A percentile compares a stretch with the other conserved stretches of the same genome.
Evolutionary conservation across 1,140 invertebrate species (phyloP).

Genomic region (Tetramorium simillimum): DNA sequence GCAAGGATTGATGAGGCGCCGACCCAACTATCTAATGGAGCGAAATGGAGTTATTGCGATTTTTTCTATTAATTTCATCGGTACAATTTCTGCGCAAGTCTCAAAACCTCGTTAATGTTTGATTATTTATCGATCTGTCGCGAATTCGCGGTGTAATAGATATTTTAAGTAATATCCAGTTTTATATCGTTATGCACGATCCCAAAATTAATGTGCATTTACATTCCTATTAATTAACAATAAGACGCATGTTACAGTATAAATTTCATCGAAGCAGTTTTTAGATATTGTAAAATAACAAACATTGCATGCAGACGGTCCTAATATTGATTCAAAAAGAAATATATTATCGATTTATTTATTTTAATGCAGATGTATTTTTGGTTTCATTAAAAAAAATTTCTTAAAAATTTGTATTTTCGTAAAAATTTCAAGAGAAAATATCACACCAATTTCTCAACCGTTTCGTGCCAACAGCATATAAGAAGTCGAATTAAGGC

Average conservation of each 20-base stretch:
- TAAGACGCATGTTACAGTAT: not conserved
- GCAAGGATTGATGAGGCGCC: slow-evolving; percentile 53
- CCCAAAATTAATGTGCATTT: not conserved
- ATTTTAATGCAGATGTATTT: not conserved
- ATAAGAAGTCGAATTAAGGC: slow-evolving; percentile 53
- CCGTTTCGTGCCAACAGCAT: slow-evolving; percentile 22
- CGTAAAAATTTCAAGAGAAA: not conserved
- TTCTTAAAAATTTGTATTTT: not conserved
- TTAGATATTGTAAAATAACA: not conserved
- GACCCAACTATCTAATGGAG: slow-evolving; percentile 64
- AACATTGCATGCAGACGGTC: not conserved
- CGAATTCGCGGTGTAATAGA: not conserved
- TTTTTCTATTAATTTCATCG: slow-evolving; percentile 64
- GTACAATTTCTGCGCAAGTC: not conserved
- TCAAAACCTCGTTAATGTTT: not conserved
- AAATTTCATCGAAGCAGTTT: not conserved
- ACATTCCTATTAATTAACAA: not conserved
- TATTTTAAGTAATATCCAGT: not conserved
- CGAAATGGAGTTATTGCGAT: slow-evolving; percentile 59
- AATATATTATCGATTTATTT: not conserved
- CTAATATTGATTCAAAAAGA: not conserved
- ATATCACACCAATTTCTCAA: slow-evolving; percentile 4
- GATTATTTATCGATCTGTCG: slow-evolving; percentile 35
- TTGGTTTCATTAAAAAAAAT: not conserved
- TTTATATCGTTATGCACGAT: not conserved